These are phyloP conservation scores for Drosophila paramelanica DNA, from an alignment of 2,888 invertebrate species.

Conservation along the genomic window DNA sequence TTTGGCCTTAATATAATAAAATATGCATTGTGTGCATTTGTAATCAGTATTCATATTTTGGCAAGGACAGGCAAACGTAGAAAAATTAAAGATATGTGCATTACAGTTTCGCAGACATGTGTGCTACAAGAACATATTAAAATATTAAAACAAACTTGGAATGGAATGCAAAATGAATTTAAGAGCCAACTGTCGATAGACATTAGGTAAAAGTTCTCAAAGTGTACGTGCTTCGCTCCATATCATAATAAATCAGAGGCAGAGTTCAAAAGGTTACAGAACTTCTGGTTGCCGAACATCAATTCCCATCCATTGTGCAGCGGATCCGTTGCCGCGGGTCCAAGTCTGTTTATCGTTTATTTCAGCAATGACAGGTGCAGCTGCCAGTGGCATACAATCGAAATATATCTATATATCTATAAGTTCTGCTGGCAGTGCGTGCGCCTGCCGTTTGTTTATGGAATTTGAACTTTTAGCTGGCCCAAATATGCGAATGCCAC, in stretches of 20 bases:
- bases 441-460: conserved; percentile 68
- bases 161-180: conserved; percentile 16
- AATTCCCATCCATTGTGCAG: conserved; percentile 66
- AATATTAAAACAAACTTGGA: conserved; percentile 12
- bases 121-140: background rate
- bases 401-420: conserved; percentile 43
- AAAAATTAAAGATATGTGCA: background rate
- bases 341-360: conserved; percentile 74
- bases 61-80: background rate
- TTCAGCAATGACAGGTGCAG: conserved; percentile 77
- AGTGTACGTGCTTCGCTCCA: conserved; percentile 25
- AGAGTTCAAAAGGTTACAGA: conserved; percentile 66
- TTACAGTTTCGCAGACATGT: background rate
- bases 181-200: conserved; percentile 12
- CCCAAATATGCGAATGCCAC: conserved; percentile 38
- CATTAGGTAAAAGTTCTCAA: conserved; percentile 7
- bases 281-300: conserved; percentile 53
- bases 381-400: conserved; percentile 66
- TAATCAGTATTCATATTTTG: background rate
- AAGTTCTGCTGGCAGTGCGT: conserved; percentile 49
- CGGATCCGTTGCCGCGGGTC: conserved; percentile 23
- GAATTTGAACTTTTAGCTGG: conserved; percentile 70
- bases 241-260: conserved; percentile 46
- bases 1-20: background rate
- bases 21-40: background rate